phyloP scores from a whole-genome alignment of 2,113 vertebrate genomes.

The Pomatostomus ruficeps region DNA sequence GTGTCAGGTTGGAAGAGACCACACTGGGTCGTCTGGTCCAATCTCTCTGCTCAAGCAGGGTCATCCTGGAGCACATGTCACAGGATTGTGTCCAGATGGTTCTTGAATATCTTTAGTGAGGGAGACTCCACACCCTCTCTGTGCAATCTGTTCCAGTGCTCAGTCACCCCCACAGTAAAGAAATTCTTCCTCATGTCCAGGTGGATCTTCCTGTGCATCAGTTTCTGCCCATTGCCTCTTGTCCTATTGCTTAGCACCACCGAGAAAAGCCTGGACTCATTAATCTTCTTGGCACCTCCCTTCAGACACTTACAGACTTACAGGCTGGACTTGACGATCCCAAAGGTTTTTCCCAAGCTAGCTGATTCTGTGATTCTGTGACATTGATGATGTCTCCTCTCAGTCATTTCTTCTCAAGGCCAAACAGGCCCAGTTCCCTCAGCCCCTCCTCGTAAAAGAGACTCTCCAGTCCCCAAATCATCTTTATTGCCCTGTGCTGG shows the following conservation, averaged over 20 bases:
- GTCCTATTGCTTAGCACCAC: background rate
- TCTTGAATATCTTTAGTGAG: background rate
- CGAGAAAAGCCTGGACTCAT: background rate
- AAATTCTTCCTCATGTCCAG: background rate
- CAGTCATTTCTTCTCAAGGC: accelerated
- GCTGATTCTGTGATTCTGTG: background rate
- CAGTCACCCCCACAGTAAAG: background rate
- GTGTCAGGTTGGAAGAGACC: background rate
- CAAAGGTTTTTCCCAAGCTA: background rate
- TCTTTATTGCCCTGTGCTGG: background rate
- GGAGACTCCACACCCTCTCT: background rate
- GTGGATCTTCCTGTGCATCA: background rate
- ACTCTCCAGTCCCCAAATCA: background rate
- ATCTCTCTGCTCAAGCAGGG: background rate
- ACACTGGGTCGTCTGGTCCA: background rate
- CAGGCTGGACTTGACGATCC: background rate
- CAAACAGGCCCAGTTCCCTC: background rate
- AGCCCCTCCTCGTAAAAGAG: background rate
- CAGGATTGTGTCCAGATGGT: too few species aligned
- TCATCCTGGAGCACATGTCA: too few species aligned
- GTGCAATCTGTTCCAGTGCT: background rate
- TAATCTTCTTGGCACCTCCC: background rate
- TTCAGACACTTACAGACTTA: background rate
- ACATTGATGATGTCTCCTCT: background rate
- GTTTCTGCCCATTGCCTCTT: background rate